Percentiles rank a stretch among this genome's conserved stretches.
Conservation (phyloP, 2,113 vertebrate species). For the Fulmarus glacialis region DNA sequence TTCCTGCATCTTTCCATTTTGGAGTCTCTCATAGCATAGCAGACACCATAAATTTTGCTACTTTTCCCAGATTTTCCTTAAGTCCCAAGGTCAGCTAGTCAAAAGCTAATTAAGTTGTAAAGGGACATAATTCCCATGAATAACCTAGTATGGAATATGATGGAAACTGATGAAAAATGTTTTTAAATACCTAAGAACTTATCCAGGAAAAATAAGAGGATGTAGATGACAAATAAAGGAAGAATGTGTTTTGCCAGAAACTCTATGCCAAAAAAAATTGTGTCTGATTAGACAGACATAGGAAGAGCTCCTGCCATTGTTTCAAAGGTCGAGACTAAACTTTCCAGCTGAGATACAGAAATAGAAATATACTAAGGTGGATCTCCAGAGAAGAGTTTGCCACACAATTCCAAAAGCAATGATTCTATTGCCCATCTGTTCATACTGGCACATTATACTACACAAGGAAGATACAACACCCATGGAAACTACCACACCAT, state of each 20-base stretch:
- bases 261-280: neutral
- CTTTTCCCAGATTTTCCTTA: neutral
- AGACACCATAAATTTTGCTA: neutral
- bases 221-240: conserved; percentile 18
- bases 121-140: conserved; percentile 64
- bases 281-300: neutral
- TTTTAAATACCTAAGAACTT: conserved; percentile 16
- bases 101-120: conserved; percentile 48
- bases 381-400: conserved; percentile 38
- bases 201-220: conserved; percentile 38
- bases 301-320: conserved; percentile 9
- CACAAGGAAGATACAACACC: neutral
- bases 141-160: conserved; percentile 20
- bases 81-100: neutral
- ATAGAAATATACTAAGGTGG: neutral
- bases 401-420: neutral
- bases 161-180: conserved; percentile 41
- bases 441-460: neutral
- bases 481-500: neutral
- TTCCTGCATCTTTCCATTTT: neutral
- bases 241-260: neutral
- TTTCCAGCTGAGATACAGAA: neutral
- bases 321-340: neutral
- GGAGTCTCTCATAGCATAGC: neutral
- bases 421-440: conserved; percentile 3